These are phyloP conservation scores for Athalia cordata DNA, from an alignment of 2,888 invertebrate species.

Conservation along the genomic window DNA sequence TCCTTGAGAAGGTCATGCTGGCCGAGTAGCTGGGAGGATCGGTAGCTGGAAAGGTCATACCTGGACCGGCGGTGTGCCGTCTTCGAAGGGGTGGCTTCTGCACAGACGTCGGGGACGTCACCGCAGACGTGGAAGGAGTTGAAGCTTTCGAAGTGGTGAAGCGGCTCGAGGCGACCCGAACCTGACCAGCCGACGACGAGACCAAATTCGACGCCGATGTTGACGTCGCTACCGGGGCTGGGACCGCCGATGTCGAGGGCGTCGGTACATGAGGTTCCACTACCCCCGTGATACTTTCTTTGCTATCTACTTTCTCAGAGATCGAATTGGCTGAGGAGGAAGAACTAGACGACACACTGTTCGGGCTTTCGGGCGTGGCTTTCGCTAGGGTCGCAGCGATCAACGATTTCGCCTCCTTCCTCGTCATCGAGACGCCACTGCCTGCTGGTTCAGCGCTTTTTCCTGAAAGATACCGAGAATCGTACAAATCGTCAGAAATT, in stretches of 20 bases:
- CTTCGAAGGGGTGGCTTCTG: conserved; percentile 67
- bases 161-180: background rate
- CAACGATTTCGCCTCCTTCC: conserved; percentile 57
- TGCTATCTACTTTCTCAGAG: conserved; percentile 68
- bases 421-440: conserved; percentile 40
- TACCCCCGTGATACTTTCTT: conserved; percentile 40
- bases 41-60: conserved; percentile 71
- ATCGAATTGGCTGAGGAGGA: conserved; percentile 69
- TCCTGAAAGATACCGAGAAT: conserved; percentile 53
- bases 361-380: conserved; percentile 16
- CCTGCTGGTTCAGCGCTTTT: conserved; percentile 59
- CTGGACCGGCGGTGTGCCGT: conserved; percentile 69
- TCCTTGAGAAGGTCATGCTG: conserved; percentile 70
- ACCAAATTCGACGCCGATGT: too few relatives aligned
- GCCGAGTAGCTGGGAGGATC: conserved; percentile 70
- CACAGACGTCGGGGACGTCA: conserved; percentile 67
- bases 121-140: conserved; percentile 66
- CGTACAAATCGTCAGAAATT: background rate
- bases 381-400: conserved; percentile 34
- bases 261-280: background rate
- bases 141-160: conserved; percentile 56
- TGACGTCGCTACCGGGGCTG: too few relatives aligned
- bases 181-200: background rate
- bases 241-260: too few relatives aligned
- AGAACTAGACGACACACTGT: conserved; percentile 60